Evolutionary conservation across 2,797 vertebrate genomes (phyloP).

Genomic region (Brotula barbata): DNA sequence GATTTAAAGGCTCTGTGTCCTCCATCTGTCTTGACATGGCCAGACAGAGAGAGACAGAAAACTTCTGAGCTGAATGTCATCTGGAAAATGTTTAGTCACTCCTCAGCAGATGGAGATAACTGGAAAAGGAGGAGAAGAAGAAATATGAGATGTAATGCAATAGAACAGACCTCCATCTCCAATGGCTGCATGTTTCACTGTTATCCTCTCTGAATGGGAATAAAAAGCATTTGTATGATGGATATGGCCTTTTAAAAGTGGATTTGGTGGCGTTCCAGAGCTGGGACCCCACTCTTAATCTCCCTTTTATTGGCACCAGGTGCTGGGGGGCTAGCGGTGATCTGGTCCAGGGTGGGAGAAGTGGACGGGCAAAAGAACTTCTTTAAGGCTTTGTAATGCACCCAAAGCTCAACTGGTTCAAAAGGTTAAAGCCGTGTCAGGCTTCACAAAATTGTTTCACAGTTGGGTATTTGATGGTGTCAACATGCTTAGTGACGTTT

Average conservation of each 20-base stretch:
- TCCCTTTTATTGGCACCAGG: conserved; percentile 49
- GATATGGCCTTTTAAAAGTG: conserved; percentile 8
- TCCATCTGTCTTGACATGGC: conserved; percentile 19
- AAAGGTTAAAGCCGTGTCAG: neutral
- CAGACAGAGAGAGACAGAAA: conserved; percentile 25
- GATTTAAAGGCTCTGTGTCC: neutral
- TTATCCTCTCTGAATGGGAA: conserved; percentile 19
- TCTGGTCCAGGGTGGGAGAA: neutral
- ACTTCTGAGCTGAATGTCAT: conserved; percentile 34
- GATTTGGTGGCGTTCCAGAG: conserved; percentile 19
- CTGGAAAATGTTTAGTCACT: conserved; percentile 46
- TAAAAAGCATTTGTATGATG: conserved; percentile 47
- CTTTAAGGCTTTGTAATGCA: neutral
- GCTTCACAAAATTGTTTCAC: too few relatives aligned
- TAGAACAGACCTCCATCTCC: conserved; percentile 10
- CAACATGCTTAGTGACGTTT: too few relatives aligned
- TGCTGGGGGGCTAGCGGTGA: conserved; percentile 14
- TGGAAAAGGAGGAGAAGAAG: neutral
- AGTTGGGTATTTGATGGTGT: too few relatives aligned
- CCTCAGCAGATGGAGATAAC: conserved; percentile 32
- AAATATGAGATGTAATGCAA: neutral
- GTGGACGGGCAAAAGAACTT: neutral
- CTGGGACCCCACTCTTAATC: conserved; percentile 34
- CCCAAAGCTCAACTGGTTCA: neutral
- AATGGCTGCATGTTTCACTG: conserved; percentile 9